These are phyloP conservation scores for Caenorhabditis zanzibari DNA, from an alignment of 2,888 invertebrate species.

Conservation along the genomic window DNA sequence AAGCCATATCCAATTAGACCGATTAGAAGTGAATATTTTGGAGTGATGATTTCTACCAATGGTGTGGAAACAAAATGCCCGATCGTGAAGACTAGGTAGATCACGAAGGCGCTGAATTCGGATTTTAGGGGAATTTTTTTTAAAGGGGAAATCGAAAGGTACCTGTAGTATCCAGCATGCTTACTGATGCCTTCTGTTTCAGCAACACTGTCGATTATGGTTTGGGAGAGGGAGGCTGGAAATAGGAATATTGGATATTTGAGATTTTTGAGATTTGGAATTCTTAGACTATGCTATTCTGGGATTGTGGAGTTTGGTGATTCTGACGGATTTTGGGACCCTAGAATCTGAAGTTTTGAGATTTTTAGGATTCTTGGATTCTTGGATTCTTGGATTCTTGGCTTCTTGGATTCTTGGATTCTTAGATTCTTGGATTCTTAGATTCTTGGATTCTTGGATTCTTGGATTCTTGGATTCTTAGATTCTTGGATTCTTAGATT, in stretches of 20 bases:
- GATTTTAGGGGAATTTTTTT: background rate
- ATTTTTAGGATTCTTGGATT: slow-evolving; percentile 71
- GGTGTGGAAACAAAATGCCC: slow-evolving; percentile 67
- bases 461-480: no score
- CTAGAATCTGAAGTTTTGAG: background rate
- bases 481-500: no score
- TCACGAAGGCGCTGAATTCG: slow-evolving; percentile 44
- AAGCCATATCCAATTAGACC: slow-evolving; percentile 60
- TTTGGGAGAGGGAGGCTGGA: slow-evolving; percentile 62
- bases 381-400: no score
- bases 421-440: no score
- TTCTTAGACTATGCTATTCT: no score
- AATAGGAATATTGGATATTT: no score
- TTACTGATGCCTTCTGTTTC: slow-evolving; percentile 50
- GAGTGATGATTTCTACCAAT: slow-evolving; percentile 62
- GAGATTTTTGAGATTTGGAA: no score
- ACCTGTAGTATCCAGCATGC: slow-evolving; percentile 63
- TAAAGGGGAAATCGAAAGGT: no score
- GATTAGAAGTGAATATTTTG: slow-evolving; percentile 60
- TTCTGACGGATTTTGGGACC: no score
- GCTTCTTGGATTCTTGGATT: no score
- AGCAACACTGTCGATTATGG: slow-evolving; percentile 56
- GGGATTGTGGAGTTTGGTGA: no score
- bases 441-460: no score
- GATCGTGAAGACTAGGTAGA: slow-evolving; percentile 61